phyloP scores from a whole-genome alignment of 2,888 invertebrate genomes.

The Beris chalybata region DNA sequence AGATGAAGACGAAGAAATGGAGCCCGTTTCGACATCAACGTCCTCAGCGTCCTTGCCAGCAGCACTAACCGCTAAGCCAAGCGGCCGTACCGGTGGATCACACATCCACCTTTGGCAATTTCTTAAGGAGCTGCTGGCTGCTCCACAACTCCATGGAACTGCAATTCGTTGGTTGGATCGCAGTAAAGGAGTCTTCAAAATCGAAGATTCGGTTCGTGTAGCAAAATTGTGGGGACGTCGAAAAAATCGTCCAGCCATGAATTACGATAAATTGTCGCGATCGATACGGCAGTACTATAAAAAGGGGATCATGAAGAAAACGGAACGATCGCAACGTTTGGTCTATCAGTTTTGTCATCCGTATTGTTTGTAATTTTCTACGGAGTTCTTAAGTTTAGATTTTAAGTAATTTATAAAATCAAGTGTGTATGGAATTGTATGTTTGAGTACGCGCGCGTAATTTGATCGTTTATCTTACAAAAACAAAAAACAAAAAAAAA shows the following conservation, averaged over 20 bases:
- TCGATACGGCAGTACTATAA: constrained; percentile 99
- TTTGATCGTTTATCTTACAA: neutral
- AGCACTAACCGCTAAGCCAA: constrained; percentile 26
- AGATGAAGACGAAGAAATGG: constrained; percentile 55
- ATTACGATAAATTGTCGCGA: constrained; percentile 97
- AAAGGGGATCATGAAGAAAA: constrained; percentile 99
- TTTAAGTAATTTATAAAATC: neutral
- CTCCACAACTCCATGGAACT: constrained; percentile 85
- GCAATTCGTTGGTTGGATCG: constrained; percentile 98
- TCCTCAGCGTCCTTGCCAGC: constrained; percentile 31
- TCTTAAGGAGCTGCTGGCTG: constrained; percentile 88
- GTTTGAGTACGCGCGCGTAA: constrained; percentile 12
- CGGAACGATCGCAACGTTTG: constrained; percentile 94
- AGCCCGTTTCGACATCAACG: constrained; percentile 39
- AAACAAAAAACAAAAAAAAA: neutral
- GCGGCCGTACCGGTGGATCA: constrained; percentile 66
- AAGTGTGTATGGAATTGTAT: constrained; percentile 11
- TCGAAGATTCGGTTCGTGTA: constrained; percentile 96
- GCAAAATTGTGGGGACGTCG: constrained; percentile 98
- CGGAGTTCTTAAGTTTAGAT: neutral
- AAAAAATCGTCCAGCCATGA: constrained; percentile 99
- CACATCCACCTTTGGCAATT: constrained; percentile 99
- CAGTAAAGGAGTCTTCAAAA: constrained; percentile 94
- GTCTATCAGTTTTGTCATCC: constrained; percentile 99
- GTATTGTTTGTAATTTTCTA: constrained; percentile 71